Base-by-base conservation (phyloP, 2,888 invertebrate genomes). In the Andrena fulva region DNA sequence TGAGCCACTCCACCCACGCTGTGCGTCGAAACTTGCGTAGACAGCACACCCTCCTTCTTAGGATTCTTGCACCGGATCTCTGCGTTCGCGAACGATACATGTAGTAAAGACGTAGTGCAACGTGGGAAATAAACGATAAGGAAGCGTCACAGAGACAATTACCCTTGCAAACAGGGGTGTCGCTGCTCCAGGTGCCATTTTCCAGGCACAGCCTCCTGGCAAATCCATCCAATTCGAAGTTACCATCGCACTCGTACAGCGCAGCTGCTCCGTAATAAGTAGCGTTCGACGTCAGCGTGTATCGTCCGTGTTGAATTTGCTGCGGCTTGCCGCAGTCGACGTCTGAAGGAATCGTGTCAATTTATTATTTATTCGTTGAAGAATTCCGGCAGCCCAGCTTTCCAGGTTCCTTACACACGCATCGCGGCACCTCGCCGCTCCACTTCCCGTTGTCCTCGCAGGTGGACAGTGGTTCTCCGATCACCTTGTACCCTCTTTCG, bases 171-270 rank as follows among this genome's bases (percentile, higher is more conserved):
- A 94, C 92, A 0, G 98, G 98, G 0, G 96, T 94, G 78, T 97
- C 97, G 24, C 97, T 97, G 90, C 98, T 97, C 98, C 98, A 98
- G 0, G 98, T 98, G 68, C 97, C 98, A 91, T 98, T 97, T 91
- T 98, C 98, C 72, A 97, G 95, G 91, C 98, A 98, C 70, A 98
- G 94, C 79, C 98, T 94, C 71, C 98, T 95, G 2, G 97, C 97
- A 2, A 97, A 97, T 0, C 98, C 98, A 86, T 97, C 97, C 12
- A 98, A 94, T 91, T 97, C 96, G 94, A 96, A 98, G 91, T 98
- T 97, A 2, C 95, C 95, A 77, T 97, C 95, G 91, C 98, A 98
- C 88, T 97, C 97, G 92, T 98, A 98, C 7, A 98, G 95, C 0
- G 96, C 98, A 1, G 97, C 96, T 0, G 98, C 97, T 0, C 98